Evolutionary conservation across 2,888 invertebrate genomes (phyloP).

Genomic region (Philopedon plagiatum): DNA sequence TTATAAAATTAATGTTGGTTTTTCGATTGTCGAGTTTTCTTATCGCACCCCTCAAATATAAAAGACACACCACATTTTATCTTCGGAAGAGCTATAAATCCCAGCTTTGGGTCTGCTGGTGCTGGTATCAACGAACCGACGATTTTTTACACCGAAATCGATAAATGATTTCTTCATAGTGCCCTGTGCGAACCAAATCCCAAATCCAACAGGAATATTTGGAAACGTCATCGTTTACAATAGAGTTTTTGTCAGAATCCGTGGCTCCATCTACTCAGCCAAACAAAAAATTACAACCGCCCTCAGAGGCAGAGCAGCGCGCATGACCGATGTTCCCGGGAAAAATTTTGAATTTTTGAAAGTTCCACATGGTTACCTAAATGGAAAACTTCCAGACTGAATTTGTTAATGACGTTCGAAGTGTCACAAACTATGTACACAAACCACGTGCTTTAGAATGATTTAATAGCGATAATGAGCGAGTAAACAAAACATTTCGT

Average conservation of each 20-base stretch:
- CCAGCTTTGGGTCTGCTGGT: constrained; percentile 8
- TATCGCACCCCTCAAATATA: constrained; percentile 22
- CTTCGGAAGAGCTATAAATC: constrained; percentile 29
- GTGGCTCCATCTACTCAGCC: constrained; percentile 34
- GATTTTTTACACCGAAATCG: constrained; percentile 34
- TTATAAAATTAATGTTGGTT: constrained; percentile 25
- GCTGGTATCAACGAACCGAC: constrained; percentile 15
- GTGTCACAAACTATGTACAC: constrained; percentile 29
- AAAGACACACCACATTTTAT: constrained; percentile 26
- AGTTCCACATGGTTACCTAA: constrained; percentile 10
- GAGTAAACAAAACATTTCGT: constrained; percentile 40
- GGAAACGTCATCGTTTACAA: constrained; percentile 12
- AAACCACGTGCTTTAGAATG: constrained; percentile 37
- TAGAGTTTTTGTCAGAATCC: constrained; percentile 19
- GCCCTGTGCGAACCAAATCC: constrained; percentile 19
- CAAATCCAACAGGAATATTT: constrained; percentile 5
- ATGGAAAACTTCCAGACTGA: not conserved
- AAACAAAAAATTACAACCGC: constrained; percentile 11
- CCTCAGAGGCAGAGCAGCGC: constrained; percentile 4
- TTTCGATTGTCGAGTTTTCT: constrained; percentile 20
- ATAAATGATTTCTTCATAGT: constrained; percentile 35
- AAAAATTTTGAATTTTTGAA: constrained; percentile 38
- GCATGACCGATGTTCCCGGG: constrained; percentile 18
- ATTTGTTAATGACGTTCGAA: not conserved
- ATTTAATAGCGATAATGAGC: constrained; percentile 35